Evolutionary conservation across 1,140 invertebrate genomes (phyloP).

Genomic region (Oryctes rhinoceros): DNA sequence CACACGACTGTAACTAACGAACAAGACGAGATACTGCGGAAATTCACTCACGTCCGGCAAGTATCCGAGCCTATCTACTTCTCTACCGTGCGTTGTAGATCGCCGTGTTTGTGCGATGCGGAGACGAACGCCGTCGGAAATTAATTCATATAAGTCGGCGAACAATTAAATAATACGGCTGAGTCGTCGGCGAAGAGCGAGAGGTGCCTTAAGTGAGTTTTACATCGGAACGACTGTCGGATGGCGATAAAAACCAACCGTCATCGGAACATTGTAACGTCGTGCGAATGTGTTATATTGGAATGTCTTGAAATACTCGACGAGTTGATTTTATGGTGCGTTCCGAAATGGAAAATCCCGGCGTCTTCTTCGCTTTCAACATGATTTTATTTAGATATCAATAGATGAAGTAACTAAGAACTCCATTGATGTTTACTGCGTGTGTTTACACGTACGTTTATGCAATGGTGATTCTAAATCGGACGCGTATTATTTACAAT

Average conservation of each 20-base stretch:
- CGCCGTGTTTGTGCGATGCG: not conserved
- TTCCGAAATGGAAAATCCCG: not conserved
- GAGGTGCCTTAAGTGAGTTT: not conserved
- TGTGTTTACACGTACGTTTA: too few species aligned
- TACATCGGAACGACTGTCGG: conserved; percentile 3
- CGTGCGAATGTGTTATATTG: conserved; percentile 7
- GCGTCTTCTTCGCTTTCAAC: too few species aligned
- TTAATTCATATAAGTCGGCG: conserved; percentile 6
- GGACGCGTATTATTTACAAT: too few species aligned
- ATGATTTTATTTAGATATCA: too few species aligned
- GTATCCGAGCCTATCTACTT: not conserved
- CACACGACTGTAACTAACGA: not conserved
- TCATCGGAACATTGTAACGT: not conserved
- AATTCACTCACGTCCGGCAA: not conserved
- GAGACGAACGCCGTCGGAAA: not conserved
- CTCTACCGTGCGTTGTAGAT: not conserved
- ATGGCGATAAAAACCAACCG: not conserved
- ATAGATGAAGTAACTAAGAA: too few species aligned
- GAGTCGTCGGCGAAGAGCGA: not conserved
- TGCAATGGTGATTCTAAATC: too few species aligned
- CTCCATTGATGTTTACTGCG: too few species aligned
- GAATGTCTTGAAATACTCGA: not conserved
- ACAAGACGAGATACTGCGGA: not conserved
- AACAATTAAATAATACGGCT: conserved; percentile 22
- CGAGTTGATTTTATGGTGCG: not conserved